Evolutionary conservation across 2,113 vertebrate genomes (phyloP), one percentile per base, ranked within the genome.

Genomic region (Drymodes brunneopygia): DNA sequence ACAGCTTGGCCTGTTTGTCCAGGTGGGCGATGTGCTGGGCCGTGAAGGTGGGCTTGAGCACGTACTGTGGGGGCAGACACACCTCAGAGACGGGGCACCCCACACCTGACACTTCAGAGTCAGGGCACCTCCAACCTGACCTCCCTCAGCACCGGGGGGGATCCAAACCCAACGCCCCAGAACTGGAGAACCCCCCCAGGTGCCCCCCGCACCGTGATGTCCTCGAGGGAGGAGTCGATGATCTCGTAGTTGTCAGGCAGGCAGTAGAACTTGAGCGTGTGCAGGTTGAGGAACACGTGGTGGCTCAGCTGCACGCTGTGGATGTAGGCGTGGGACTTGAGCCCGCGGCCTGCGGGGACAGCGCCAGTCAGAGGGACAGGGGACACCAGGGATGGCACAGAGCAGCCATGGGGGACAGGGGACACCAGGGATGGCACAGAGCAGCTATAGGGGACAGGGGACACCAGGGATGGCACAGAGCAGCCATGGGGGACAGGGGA

Each of bases 221-320:
- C 99, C 94, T 99, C 99, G 18, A 99, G 96, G 0, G 99, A 99
- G 28, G 99, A 99, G 94, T 99, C 99, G 1, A 99, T 99, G 97
- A 99, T 99, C 97, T 99, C 99, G 11, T 99, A 99, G 97, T 99
- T 99, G 97, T 99, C 99, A 1, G 99, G 99, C 74, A 99, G 98
- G 92, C 99, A 99, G 97, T 99, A 99, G 94, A 99, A 99, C 97
- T 99, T 99, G 85, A 99, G 98, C 0, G 99, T 99, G 96, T 99
- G 99, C 61, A 99, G 98, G 91, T 99, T 99, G 77, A 99, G 98
- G 97, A 99, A 99, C 51, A 99, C 99, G 3, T 99, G 99, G 81
- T 99, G 99, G 89, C 98, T 98, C 51, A 99, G 98, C 97, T 99
- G 99, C 45, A 99, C 99, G 10, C 99, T 99, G 97, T 99, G 99